Evolutionary conservation across 2,888 invertebrate genomes (phyloP).

Genomic region (Camptogramma bilineatum): DNA sequence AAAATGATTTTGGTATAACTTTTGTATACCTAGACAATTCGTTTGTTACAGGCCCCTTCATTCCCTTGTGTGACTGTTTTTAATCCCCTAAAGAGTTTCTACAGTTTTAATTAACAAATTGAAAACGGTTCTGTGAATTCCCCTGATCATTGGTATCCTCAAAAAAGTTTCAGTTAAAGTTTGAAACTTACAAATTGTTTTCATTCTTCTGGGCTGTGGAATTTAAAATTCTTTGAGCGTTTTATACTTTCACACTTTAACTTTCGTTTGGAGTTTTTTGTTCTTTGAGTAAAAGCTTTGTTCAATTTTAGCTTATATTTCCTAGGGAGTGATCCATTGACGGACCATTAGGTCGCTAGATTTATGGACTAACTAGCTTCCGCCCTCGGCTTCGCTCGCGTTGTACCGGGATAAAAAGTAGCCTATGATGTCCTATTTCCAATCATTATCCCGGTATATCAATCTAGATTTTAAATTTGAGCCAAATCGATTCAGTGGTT

Average conservation of each 20-base stretch:
- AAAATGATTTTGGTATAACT: too few relatives aligned
- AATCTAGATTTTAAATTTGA: too few relatives aligned
- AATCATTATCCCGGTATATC: too few relatives aligned
- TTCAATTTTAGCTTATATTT: constrained; percentile 15
- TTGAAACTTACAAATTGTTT: constrained; percentile 29
- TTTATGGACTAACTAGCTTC: too few relatives aligned
- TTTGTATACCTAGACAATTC: too few relatives aligned
- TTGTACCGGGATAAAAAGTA: too few relatives aligned
- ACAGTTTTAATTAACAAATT: constrained; percentile 56
- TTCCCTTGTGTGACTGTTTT: not conserved
- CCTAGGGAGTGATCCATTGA: too few relatives aligned
- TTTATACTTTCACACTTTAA: constrained; percentile 22
- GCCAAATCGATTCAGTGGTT: too few relatives aligned
- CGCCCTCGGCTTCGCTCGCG: too few relatives aligned
- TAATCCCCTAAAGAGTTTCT: constrained; percentile 36
- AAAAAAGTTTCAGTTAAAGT: constrained; percentile 31
- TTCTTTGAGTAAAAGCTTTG: constrained; percentile 18
- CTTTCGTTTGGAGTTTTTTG: constrained; percentile 19
- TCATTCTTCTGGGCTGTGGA: constrained; percentile 26
- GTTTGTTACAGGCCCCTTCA: too few relatives aligned
- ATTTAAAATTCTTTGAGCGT: constrained; percentile 26
- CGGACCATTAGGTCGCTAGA: too few relatives aligned
- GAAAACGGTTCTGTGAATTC: constrained; percentile 50
- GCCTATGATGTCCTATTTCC: too few relatives aligned
- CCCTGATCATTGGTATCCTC: constrained; percentile 44